Conservation (phyloP, 2,888 invertebrate genomes). For the Scotopteryx bipunctaria region DNA sequence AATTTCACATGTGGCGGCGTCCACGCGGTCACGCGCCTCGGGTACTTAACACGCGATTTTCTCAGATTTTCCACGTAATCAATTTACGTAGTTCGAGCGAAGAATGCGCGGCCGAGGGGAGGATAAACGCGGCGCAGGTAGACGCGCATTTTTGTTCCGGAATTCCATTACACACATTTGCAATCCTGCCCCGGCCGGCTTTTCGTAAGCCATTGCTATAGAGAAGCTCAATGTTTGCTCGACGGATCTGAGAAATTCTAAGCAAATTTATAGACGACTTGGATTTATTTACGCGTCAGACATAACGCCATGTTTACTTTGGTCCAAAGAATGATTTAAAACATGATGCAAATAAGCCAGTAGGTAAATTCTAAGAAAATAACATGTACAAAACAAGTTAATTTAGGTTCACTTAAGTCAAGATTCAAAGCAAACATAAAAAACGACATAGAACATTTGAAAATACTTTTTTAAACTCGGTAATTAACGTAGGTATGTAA, state of each 20-base stretch:
- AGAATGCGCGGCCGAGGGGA: conserved; percentile 50
- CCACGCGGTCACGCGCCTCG: conserved; percentile 54
- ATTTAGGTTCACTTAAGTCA: too few relatives aligned
- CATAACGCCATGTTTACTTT: too few relatives aligned
- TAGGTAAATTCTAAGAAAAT: too few relatives aligned
- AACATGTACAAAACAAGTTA: too few relatives aligned
- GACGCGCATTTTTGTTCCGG: conserved; percentile 76
- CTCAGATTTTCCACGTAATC: conserved; percentile 79
- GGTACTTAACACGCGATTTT: conserved; percentile 70
- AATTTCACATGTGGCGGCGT: conserved; percentile 59
- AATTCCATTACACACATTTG: conserved; percentile 78
- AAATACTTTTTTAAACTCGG: background rate
- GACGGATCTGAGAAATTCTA: conserved; percentile 26
- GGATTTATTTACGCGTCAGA: conserved; percentile 27
- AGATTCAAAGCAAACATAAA: background rate
- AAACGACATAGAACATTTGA: background rate
- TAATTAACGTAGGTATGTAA: conserved; percentile 5
- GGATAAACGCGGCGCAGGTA: conserved; percentile 54
- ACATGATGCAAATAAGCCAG: too few relatives aligned
- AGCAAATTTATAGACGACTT: conserved; percentile 28
- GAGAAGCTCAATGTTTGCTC: conserved; percentile 40
- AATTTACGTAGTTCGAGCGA: conserved; percentile 69
- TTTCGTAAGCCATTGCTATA: conserved; percentile 35
- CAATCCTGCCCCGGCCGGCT: conserved; percentile 65
- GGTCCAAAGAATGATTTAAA: too few relatives aligned